Percentiles rank a stretch among this genome's conserved stretches.
phyloP scores from a whole-genome alignment of 2,888 invertebrate species.

The Thalpophila matura region DNA sequence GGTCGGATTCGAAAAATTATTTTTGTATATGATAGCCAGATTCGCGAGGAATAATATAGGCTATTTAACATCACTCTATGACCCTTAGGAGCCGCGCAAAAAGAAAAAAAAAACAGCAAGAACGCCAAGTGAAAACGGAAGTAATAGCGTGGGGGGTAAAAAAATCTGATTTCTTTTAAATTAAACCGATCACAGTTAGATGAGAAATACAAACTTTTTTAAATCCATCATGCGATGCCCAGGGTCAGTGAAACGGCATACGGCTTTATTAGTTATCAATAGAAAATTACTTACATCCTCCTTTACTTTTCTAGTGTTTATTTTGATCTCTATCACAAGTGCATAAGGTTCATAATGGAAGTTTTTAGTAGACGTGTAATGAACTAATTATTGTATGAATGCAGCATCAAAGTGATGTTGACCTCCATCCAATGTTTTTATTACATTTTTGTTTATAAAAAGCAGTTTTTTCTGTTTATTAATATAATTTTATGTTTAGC shows the following conservation, averaged over 20 bases:
- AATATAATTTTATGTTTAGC: too few relatives aligned
- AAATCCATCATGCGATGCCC: slow-evolving; percentile 8
- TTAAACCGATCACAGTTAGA: too few relatives aligned
- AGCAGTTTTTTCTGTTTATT: not conserved
- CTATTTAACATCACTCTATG: too few relatives aligned
- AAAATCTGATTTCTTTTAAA: too few relatives aligned
- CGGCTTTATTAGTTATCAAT: slow-evolving; percentile 27
- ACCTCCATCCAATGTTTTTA: slow-evolving; percentile 31
- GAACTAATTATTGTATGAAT: slow-evolving; percentile 7
- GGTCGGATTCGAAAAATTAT: too few relatives aligned
- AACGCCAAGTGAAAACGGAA: too few relatives aligned
- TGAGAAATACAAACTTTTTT: slow-evolving; percentile 13
- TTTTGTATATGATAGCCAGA: too few relatives aligned
- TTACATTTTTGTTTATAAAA: slow-evolving; percentile 5
- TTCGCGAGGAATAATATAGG: too few relatives aligned
- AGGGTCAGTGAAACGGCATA: slow-evolving; percentile 46
- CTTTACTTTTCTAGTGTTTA: not conserved
- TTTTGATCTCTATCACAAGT: slow-evolving; percentile 14
- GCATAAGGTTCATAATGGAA: not conserved
- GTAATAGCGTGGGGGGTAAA: too few relatives aligned
- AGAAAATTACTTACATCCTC: slow-evolving; percentile 53
- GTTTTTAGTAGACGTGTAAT: not conserved
- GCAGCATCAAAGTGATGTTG: slow-evolving; percentile 1
- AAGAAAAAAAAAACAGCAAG: too few relatives aligned
- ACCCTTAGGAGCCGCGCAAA: too few relatives aligned